phyloP scores from a whole-genome alignment of 2,797 vertebrate genomes.

The Gymnopithys bicolor region DNA sequence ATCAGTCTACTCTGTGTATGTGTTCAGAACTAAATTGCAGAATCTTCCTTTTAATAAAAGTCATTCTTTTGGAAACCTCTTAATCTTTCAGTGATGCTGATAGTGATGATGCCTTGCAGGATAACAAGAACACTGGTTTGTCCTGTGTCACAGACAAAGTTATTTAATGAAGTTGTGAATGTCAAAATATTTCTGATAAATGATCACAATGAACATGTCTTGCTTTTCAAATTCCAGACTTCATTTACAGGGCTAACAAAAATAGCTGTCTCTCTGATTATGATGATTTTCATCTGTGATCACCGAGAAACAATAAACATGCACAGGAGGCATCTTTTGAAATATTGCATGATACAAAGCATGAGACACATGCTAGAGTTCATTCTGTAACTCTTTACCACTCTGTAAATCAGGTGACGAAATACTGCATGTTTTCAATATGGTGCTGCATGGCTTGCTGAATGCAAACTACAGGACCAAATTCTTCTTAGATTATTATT shows the following conservation, averaged over 20 bases:
- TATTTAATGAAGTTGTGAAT: slow-evolving; percentile 51
- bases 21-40: neutral
- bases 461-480: neutral
- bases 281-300: slow-evolving; percentile 9
- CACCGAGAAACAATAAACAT: neutral
- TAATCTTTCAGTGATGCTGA: neutral
- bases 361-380: neutral
- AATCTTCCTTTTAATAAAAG: neutral
- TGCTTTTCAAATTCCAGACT: slow-evolving; percentile 6
- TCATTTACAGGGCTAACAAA: slow-evolving; percentile 19
- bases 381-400: neutral
- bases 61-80: neutral
- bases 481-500: neutral
- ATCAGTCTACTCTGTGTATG: neutral
- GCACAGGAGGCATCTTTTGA: neutral
- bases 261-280: neutral
- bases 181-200: slow-evolving; percentile 26
- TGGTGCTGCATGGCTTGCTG: neutral
- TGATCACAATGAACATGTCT: neutral
- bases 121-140: neutral
- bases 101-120: neutral
- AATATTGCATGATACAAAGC: neutral
- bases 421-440: neutral
- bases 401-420: neutral
- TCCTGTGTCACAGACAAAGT: neutral